Evolutionary conservation across 37 sponge, comb jelly and placozoan species (phyloP), one percentile per base, ranked within the genome.

Genomic region (Ianthella basta): DNA sequence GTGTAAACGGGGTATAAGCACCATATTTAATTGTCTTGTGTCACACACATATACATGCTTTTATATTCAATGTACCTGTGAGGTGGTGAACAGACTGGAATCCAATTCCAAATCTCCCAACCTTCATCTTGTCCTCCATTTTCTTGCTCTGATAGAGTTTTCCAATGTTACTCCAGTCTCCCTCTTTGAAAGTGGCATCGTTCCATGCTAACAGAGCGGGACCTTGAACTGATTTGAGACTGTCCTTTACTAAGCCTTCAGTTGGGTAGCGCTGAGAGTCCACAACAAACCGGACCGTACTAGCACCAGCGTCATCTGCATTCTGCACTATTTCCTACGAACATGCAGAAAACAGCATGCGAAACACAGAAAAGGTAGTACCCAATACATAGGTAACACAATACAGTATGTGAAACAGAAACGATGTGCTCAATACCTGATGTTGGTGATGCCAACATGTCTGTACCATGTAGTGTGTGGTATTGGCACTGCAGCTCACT

Each of bases 11-110:
- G n/a, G n/a, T n/a, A n/a, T n/a, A n/a, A n/a, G n/a, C n/a, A n/a
- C n/a, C n/a, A n/a, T n/a, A n/a, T n/a, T n/a, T n/a, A n/a, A n/a
- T n/a, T n/a, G 50, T 44, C 50, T 8, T 44, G 50, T 10, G 50
- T 44, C 6, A 44, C 50, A 44, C 50, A 44, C 8, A 8, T 8
- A 44, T 44, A 44, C 50, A 44, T 44, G 50, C 3, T 3, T 44
- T 3, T 8, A 44, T 44, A 44, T 44, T 44, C 50, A 44, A 44
- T 44, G 8, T 56, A 94, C 95, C 95, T 86, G 95, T 94, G 27
- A 94, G 70, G 60, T 94, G 95, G 68, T 91, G 88, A 69, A 94
- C 89, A 39, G 95, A 94, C 41, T 86, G 89, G 50, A 94, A 94
- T 36, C 95, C 95, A 41, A 94, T 86, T 40, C 95, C 95, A 86